A percentile compares a stretch with the other conserved stretches of the same genome.
phyloP scores from a whole-genome alignment of 2,888 invertebrate genomes.

The Chaitophorus viminalis region DNA sequence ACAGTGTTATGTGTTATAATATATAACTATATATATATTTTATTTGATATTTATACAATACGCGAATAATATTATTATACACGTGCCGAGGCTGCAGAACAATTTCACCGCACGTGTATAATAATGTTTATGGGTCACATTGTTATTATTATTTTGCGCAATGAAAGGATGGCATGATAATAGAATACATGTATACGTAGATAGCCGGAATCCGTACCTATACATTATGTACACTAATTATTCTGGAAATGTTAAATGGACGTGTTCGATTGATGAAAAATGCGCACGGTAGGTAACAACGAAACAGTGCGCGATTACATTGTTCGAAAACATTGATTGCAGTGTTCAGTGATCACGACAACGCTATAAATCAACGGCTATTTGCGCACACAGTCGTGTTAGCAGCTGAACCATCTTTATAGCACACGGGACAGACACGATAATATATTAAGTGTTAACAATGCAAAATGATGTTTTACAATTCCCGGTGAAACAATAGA shows the following conservation, averaged over 20 bases:
- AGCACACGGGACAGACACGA: background rate
- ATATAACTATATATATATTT: background rate
- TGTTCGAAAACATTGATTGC: conserved; percentile 25
- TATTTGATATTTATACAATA: background rate
- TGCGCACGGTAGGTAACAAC: background rate
- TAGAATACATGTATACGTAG: background rate
- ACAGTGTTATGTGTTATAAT: background rate
- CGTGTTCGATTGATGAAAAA: conserved; percentile 38
- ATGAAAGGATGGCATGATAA: background rate
- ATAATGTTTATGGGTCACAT: background rate
- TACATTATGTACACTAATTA: conserved; percentile 27
- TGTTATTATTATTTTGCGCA: background rate
- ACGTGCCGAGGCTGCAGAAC: background rate
- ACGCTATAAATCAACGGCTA: conserved; percentile 15
- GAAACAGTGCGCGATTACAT: conserved; percentile 25
- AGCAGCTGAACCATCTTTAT: conserved; percentile 9
- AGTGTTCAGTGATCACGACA: conserved; percentile 14
- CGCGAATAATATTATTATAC: background rate
- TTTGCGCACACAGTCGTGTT: background rate
- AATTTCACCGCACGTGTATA: background rate
- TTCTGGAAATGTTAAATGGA: conserved; percentile 30
- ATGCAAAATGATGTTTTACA: conserved; percentile 38
- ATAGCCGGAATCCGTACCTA: conserved; percentile 7
- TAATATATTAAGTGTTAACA: conserved; percentile 46
- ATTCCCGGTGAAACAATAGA: conserved; percentile 17